Evolutionary conservation across 1,140 invertebrate species (phyloP).

Genomic region (Tachypleus tridentatus): DNA sequence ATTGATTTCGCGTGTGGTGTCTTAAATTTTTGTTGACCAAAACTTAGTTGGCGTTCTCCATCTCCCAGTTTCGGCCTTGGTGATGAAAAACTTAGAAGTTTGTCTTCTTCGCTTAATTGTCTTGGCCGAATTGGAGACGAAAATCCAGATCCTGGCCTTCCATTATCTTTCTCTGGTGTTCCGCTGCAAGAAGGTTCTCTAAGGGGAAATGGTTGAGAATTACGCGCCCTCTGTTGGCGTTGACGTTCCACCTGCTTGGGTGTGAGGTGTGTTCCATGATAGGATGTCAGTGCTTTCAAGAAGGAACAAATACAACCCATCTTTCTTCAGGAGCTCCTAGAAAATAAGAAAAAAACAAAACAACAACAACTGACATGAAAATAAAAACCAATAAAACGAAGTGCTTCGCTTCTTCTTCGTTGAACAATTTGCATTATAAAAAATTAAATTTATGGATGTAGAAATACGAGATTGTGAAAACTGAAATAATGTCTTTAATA

Average conservation of each 20-base stretch:
- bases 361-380: no score
- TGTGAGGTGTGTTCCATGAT: conserved; percentile 18
- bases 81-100: conserved; percentile 7
- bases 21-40: conserved; percentile 3
- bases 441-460: no score
- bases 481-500: no score
- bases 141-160: background rate
- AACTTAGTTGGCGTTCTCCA: conserved; percentile 15
- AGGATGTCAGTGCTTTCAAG: conserved; percentile 19
- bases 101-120: conserved; percentile 5
- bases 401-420: no score
- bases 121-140: background rate
- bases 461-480: no score
- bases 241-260: conserved; percentile 15
- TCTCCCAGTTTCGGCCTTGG: conserved; percentile 15
- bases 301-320: conserved; percentile 21
- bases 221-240: conserved; percentile 13
- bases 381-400: no score
- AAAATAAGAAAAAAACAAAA: no score
- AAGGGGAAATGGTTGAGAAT: conserved; percentile 5
- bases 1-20: no score
- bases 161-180: conserved; percentile 11
- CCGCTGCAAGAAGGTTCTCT: conserved; percentile 11
- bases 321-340: no score
- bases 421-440: no score